Evolutionary conservation across 2,113 vertebrate genomes (phyloP), one percentile per base, ranked within the genome.

Genomic region (Carassius gibelio): DNA sequence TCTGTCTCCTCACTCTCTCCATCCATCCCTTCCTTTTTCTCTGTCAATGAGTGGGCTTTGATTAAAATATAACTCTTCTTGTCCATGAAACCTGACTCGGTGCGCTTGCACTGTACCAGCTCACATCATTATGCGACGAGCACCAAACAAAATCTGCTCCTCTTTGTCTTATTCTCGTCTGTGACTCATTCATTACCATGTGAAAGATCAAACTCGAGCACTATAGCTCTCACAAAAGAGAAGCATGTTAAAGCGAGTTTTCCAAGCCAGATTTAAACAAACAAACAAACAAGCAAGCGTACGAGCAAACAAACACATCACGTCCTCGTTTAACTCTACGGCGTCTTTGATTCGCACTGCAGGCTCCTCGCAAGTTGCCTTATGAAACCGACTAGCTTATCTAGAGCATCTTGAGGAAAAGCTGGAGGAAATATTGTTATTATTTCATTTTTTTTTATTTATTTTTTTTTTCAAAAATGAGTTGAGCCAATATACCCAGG

Each of bases 21-120:
- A 30, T 62, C 61, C 21, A 3, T 55, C 30, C 45, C 26, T 78
- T 75, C 52, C 75, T 79, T 14, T 66, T 57, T 79, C 61, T 30
- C 75, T 76, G 75, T 88, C 84, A 84, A 83, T 23, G 64, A 48
- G 79, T 30, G 10, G 59, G 26, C 76, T 88, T 86, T 88, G 88
- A 88, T 85, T 88, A 83, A 85, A 83, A 50, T 38, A 52, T 52
- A 30, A 75, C 23, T 77, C 48, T 76, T 36, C 52, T 66, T 78
- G 42, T 81, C 80, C 26, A 23, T 38, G 66, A 34, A 71, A 77
- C 74, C 45, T 82, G 72, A 84, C 36, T 26, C 19, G 30, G 36
- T 68, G 72, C 42, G 42, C 80, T 71, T 0, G 26, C 30, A 57
- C 81, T 85, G 55, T 78, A 66, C 55, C 30, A 19, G 71, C 15